Conservation (phyloP, 2,888 invertebrate genomes). For the Hirtodrosophila alboralis region DNA sequence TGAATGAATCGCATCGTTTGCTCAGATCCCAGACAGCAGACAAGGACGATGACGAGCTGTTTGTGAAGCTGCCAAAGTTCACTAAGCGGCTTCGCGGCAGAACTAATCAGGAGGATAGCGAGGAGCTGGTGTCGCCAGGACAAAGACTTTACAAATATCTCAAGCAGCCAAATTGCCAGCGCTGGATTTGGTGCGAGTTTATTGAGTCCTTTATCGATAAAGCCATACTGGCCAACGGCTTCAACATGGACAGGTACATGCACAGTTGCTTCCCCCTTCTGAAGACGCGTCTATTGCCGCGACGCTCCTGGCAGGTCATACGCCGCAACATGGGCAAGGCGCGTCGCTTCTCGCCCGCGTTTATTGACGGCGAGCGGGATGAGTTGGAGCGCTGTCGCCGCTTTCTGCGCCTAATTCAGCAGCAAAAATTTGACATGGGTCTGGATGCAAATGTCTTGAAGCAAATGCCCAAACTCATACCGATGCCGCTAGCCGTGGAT, state of each 20-base stretch:
- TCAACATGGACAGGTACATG: slow-evolving; percentile 35
- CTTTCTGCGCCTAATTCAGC: slow-evolving; percentile 48
- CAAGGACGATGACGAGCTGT: slow-evolving; percentile 38
- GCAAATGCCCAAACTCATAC: slow-evolving; percentile 43
- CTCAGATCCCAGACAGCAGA: slow-evolving; percentile 28
- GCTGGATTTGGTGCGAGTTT: slow-evolving; percentile 64
- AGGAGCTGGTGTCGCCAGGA: background rate
- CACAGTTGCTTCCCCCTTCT: slow-evolving; percentile 15
- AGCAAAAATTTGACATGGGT: slow-evolving; percentile 16
- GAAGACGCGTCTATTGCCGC: slow-evolving; percentile 32
- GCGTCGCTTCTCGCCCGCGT: slow-evolving; percentile 55
- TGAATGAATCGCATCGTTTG: slow-evolving; percentile 27
- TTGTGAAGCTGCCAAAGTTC: slow-evolving; percentile 52
- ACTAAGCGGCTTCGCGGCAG: slow-evolving; percentile 21
- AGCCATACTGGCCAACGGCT: slow-evolving; percentile 31
- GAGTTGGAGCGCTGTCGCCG: slow-evolving; percentile 31
- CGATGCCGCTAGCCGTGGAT: slow-evolving; percentile 33
- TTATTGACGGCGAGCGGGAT: slow-evolving; percentile 38
- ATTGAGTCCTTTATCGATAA: slow-evolving; percentile 49
- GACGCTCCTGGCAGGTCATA: slow-evolving; percentile 52
- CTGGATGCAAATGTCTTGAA: slow-evolving; percentile 19
- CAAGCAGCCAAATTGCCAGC: slow-evolving; percentile 26
- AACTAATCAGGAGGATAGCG: background rate
- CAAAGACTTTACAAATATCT: slow-evolving; percentile 32
- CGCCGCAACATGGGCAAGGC: slow-evolving; percentile 55